Evolutionary conservation across 1,140 invertebrate genomes (phyloP), one percentile per base, ranked within the genome.

Genomic region (Drosophila miranda): DNA sequence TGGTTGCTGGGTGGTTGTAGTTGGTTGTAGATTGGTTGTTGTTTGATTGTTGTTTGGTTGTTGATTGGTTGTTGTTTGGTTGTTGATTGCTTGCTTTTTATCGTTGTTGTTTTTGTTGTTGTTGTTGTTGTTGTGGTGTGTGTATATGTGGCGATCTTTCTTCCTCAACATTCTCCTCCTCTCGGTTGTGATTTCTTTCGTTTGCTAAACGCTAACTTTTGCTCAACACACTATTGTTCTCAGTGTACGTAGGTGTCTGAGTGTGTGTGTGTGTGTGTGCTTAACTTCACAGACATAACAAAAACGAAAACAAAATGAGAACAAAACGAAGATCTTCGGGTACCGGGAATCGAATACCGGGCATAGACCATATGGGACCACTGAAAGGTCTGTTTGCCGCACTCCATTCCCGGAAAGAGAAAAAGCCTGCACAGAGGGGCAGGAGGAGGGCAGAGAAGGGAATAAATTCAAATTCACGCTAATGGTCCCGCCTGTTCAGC

Each of bases 341-440:
- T 95, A 94, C 94, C 94, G 94, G 94, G 94, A 95, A 95, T 95
- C 94, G 94, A 95, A 95, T 94, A n/a, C 94, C 94, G 94, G 94
- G 94, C 94, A 94, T 95, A 95, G 94, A 93, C 93, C 92, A 93
- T 93, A 93, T 92, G 92, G 93, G 91, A 92, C 95, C 94, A 94
- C 94, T 93, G 93, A 8, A 30, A 30, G 8, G 7, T 30, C 2
- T 19, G 6, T 30, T 1, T 30, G 2, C 28, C 28, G 9, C 11
- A 8, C 11, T 11, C 11, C 4, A 11, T 13, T 11, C 11, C 34
- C 34, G 34, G 3, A 11, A 13, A 26, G 7, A 30, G 13, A n/a
- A 55, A 46, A 34, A 19, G 30, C 16, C 19, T 6, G 6, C 8
- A 11, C 8, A 38, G 38, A 5, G 23, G 23, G 23, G 23, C 23